Conservation (phyloP, 2,113 vertebrate genomes). For the Corynorhinus townsendii region DNA sequence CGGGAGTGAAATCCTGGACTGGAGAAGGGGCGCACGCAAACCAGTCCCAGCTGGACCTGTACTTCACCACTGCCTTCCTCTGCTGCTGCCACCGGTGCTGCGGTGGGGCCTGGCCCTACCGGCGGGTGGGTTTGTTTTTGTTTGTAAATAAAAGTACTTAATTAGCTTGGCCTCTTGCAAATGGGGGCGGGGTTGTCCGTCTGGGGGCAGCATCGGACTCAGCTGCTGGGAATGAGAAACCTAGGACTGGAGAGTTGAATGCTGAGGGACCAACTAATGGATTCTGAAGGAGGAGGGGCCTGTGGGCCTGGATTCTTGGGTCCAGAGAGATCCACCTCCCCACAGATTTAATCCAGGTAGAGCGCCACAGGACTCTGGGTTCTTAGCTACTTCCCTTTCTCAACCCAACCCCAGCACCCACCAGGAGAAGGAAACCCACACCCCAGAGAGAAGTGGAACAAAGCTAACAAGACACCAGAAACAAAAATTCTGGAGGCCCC, state of each 20-base stretch:
- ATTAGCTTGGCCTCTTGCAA: conserved; percentile 15
- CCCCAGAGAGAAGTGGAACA: background rate
- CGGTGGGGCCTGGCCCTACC: background rate
- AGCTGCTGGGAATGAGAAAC: background rate
- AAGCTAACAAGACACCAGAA: conserved; percentile 4
- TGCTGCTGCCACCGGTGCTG: background rate
- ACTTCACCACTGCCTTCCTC: conserved; percentile 4
- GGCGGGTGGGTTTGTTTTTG: background rate
- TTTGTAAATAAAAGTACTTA: conserved; percentile 72
- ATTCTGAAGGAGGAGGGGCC: background rate
- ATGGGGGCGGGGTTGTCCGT: background rate
- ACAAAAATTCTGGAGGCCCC: background rate
- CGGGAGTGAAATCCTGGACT: background rate
- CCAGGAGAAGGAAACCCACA: background rate
- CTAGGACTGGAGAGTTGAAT: background rate
- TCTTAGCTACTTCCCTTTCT: background rate
- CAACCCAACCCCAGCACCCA: background rate
- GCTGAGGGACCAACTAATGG: background rate
- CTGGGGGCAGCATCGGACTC: conserved; percentile 34
- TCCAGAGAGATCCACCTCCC: background rate
- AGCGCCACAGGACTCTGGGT: background rate
- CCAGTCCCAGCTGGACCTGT: background rate
- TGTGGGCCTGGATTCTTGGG: background rate
- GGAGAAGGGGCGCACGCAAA: background rate
- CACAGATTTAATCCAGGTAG: background rate